phyloP scores from a whole-genome alignment of 2,113 vertebrate genomes.

The Pterocles burchelli region DNA sequence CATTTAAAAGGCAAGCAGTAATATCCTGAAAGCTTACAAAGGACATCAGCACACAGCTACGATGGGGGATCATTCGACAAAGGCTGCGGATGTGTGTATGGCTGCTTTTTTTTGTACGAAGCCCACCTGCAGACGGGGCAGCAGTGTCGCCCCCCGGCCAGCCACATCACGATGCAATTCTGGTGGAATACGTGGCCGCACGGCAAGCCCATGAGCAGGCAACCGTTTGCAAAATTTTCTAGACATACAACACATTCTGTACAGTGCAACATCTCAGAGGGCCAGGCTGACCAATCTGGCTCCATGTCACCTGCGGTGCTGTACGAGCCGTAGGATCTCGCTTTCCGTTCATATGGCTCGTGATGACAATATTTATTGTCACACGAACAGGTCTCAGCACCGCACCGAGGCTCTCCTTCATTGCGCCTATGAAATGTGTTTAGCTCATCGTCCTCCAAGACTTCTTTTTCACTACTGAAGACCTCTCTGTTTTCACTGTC shows the following conservation, averaged over 20 bases:
- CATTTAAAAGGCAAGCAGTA: constrained; percentile 85
- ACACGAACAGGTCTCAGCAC: constrained; percentile 34
- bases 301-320: constrained; percentile 49
- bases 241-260: constrained; percentile 97
- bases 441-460: constrained; percentile 66
- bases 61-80: constrained; percentile 52
- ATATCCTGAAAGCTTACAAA: constrained; percentile 75
- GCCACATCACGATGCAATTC: constrained; percentile 93
- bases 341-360: neutral
- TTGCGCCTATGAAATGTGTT: neutral
- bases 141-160: constrained; percentile 89
- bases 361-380: constrained; percentile 19
- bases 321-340: constrained; percentile 18
- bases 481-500: constrained; percentile 73
- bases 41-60: constrained; percentile 65
- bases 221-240: constrained; percentile 87
- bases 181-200: constrained; percentile 97
- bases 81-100: constrained; percentile 70
- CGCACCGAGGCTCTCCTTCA: neutral
- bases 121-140: constrained; percentile 96
- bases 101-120: constrained; percentile 91
- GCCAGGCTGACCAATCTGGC: constrained; percentile 88
- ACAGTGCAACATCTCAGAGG: constrained; percentile 83
- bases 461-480: constrained; percentile 35
- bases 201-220: constrained; percentile 90